Evolutionary conservation across 2,113 vertebrate species (phyloP).

Genomic region (Oncorhynchus tshawytscha): DNA sequence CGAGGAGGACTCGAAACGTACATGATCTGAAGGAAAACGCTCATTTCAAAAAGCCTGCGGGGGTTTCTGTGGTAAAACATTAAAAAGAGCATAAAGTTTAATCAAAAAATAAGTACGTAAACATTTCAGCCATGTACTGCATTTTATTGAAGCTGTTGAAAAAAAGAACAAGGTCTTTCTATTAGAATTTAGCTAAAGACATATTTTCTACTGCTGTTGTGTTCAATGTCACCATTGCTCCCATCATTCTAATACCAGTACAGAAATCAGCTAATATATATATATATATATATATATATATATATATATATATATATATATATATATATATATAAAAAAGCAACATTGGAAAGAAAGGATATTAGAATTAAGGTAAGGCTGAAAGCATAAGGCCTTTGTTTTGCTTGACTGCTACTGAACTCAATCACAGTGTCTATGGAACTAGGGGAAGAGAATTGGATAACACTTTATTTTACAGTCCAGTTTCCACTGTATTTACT

Average conservation of each 20-base stretch:
- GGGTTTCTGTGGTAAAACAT: too few species aligned
- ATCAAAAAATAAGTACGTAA: not conserved
- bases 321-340: conserved; percentile 15
- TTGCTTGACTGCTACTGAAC: conserved; percentile 37
- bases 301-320: conserved; percentile 14
- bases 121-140: conserved; percentile 47
- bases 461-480: not conserved
- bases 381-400: conserved; percentile 61
- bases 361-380: conserved; percentile 50
- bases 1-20: too few species aligned
- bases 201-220: not conserved
- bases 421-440: conserved; percentile 59
- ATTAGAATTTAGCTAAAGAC: not conserved
- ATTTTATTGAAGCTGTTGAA: conserved; percentile 68
- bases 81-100: not conserved
- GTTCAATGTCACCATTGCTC: not conserved
- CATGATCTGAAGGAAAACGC: too few species aligned
- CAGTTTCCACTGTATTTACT: not conserved
- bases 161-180: conserved; percentile 41
- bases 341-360: not conserved
- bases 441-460: conserved; percentile 8
- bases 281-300: conserved; percentile 6
- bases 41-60: too few species aligned
- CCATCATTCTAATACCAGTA: conserved; percentile 4
- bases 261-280: conserved; percentile 32